Base-by-base conservation (phyloP, 2,797 vertebrate species). In the Synaphobranchus kaupii region DNA sequence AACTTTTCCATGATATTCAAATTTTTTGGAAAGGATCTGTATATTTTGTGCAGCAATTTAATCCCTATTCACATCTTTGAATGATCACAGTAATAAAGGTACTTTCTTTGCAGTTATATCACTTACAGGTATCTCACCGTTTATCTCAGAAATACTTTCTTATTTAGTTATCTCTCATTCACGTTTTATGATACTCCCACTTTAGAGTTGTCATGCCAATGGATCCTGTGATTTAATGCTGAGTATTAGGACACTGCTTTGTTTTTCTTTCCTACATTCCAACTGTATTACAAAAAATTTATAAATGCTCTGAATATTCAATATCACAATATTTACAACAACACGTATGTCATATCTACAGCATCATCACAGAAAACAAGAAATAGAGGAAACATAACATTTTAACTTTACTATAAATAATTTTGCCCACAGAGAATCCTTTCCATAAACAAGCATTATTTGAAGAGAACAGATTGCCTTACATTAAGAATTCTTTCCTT, bases 401-500 rank as follows among this genome's bases (percentile, higher is more conserved):
- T 20, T 78, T n/a, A 20, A 56, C 13, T 84, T 25, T 66, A 84
- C 5, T 4, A 54, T 44, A 28, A 39, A 44, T 58, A 13, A 15
- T 88, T 81, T 56, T 48, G 22, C 3, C 44, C 34, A 31, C 73
- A 73, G 44, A 44, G 39, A 48, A 10, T 81, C 78, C 47, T 81
- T 48, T 50, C 47, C 66, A 20, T 68, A 22, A 84, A 10, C 54
- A 68, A 12, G 6, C 7, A 28, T 22, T 5, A 13, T 80, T 39
- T 34, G 7, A 4, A 25, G 28, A 47, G 5, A 73, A 17, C 25
- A 63, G 20, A 20, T 80, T 54, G 66, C 56, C 96, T 95, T 95
- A 99, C 98, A 63, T 92, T 91, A 25, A 98, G 91, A 87, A 97
- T 91, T 89, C 89, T 94, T 86, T 97, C 94, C 89, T 97, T 99